Evolutionary conservation across 2,888 invertebrate species (phyloP), one percentile per base, ranked within the genome.

Genomic region (Xanthorhoe spadicearia): DNA sequence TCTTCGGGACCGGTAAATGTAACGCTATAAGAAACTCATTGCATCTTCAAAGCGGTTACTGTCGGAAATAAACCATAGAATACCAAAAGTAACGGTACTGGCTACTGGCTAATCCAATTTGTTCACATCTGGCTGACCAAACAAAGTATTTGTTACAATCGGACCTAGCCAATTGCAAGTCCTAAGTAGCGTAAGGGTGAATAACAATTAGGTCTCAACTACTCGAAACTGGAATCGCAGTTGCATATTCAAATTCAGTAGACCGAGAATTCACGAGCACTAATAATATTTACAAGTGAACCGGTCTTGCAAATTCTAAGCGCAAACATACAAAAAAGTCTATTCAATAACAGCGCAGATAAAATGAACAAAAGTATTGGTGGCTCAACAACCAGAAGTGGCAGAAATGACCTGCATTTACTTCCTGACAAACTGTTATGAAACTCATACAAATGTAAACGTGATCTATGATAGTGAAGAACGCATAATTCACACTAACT

Each of bases 401-500:
- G 48, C 50, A 35, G 28, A 8, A 54, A 8, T 55, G 43, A 46
- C 53, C 54, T 35, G 59, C 46, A 61, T 62, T 17, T 48, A 56
- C 56, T 67, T 65, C 62, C 60, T 56, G 66, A 48, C 52, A 66
- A 60, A 52, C 56, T 65, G 51, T 58, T 61, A 59, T 55, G 28
- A 53, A 55, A 48, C 43, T 35, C 18, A 51, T 15, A 59, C 65
- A 63, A 51, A 63, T 48, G 63, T 61, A 52, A 69, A 68, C 68
- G 60, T 55, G 57, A 74, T 61, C 48, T 56, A 72, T 76, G 73
- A 76, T 73, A 74, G 70, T 72, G 71, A 76, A 74, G 70, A 70
- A 74, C 69, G 76, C 74, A 78, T 74, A 70, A 76, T 69, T 75
- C 74, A 69, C 38, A 13, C 38, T 13, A 73, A 70, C 66, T 74